These are phyloP conservation scores for Melanostoma mellinum DNA, from an alignment of 2,888 invertebrate genomes.

Conservation along the genomic window DNA sequence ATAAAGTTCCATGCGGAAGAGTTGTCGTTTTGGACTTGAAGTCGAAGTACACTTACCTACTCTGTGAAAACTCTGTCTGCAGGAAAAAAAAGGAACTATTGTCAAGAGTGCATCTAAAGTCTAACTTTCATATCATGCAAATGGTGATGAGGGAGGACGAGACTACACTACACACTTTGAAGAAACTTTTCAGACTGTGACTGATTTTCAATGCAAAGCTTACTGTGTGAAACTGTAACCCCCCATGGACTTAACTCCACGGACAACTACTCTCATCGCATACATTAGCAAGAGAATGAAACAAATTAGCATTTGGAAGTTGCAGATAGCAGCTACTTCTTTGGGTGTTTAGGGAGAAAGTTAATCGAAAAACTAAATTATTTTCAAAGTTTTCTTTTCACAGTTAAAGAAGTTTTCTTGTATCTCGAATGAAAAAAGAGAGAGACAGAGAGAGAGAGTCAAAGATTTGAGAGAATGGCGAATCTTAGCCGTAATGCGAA, in stretches of 20 bases:
- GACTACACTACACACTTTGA: slow-evolving; percentile 29
- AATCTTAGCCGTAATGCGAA: slow-evolving; percentile 39
- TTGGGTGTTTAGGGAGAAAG: slow-evolving; percentile 49
- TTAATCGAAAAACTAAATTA: slow-evolving; percentile 68
- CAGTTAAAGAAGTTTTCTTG: slow-evolving; percentile 12
- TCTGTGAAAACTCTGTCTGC: slow-evolving; percentile 22
- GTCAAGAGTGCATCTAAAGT: slow-evolving; percentile 29
- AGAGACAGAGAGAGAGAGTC: neutral
- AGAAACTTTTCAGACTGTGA: slow-evolving; percentile 61
- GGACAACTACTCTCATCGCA: slow-evolving; percentile 62
- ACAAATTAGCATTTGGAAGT: slow-evolving; percentile 70
- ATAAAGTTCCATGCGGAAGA: slow-evolving; percentile 26
- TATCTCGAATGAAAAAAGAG: neutral
- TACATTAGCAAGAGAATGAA: slow-evolving; percentile 66
- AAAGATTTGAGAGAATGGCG: neutral
- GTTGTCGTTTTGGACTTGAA: slow-evolving; percentile 28
- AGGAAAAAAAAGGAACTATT: slow-evolving; percentile 1
- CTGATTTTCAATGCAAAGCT: slow-evolving; percentile 67
- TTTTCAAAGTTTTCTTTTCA: slow-evolving; percentile 50
- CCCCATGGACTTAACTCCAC: slow-evolving; percentile 6
- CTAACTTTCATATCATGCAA: slow-evolving; percentile 39
- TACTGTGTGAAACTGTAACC: slow-evolving; percentile 7
- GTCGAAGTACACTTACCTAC: slow-evolving; percentile 14
- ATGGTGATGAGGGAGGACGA: slow-evolving; percentile 7
- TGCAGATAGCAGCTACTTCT: slow-evolving; percentile 19